phyloP scores from a whole-genome alignment of 2,113 vertebrate genomes.

The Tylochromis polylepis region DNA sequence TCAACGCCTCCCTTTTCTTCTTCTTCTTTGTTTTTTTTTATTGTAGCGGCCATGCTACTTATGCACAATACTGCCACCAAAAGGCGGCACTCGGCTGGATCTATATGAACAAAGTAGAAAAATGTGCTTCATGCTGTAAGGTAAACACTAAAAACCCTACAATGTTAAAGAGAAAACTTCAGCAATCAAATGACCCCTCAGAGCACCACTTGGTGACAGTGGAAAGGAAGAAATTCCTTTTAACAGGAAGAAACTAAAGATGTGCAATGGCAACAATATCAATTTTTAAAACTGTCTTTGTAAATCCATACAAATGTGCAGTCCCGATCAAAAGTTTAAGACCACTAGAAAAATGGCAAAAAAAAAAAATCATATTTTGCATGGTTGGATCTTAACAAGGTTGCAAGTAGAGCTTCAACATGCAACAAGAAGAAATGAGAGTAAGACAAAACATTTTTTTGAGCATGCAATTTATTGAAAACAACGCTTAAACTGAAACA shows the following conservation, averaged over 20 bases:
- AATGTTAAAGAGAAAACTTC: background rate
- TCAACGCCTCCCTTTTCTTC: background rate
- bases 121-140: background rate
- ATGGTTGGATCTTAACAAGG: no score
- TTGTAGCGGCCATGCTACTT: accelerated
- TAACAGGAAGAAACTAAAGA: background rate
- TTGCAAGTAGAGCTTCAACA: no score
- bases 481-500: no score
- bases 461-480: no score
- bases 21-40: background rate
- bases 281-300: background rate
- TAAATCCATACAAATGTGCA: background rate
- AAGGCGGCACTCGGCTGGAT: background rate
- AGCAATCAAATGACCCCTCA: background rate
- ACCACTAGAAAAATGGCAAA: no score
- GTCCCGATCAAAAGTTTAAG: no score
- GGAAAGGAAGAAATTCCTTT: background rate
- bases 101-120: background rate
- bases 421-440: no score
- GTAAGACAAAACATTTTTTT: no score
- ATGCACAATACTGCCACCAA: background rate
- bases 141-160: background rate
- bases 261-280: background rate
- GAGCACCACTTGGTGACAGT: background rate
- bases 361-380: no score